Base-by-base conservation (phyloP, 2,113 vertebrate genomes). In the Paradoxurus hermaphroditus region DNA sequence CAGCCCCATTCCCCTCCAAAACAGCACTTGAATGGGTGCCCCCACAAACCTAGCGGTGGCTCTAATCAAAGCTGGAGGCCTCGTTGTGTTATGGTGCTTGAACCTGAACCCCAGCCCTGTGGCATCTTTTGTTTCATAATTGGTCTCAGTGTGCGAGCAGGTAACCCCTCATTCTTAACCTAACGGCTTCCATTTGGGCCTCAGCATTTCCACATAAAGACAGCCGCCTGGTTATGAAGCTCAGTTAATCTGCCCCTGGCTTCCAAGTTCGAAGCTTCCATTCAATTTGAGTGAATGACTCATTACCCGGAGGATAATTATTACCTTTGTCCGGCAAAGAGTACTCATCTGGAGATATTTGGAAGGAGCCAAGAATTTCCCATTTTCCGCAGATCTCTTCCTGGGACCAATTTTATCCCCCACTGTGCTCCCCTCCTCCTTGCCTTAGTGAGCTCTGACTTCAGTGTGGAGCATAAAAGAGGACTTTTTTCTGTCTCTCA, bases 261-360 rank as follows among this genome's bases (percentile, higher is more conserved):
- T 96, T 96, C 79, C 94, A 81, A 97, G 41, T 92, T 95, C 85
- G 95, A 97, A 98, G 70, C 95, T 39, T 44, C 88, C 39, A 85
- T 95, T 97, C 90, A 94, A 75, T 96, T 83, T 96, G 53, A 95
- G 81, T 84, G 95, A 96, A 92, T 92, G 75, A 79, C 21, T 95
- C 90, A 91, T 63, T 89, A 95, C 62, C 96, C 93, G 75, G 51
- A 95, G 49, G 19, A 81, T 86, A 91, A 96, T 95, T 95, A 92
- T 95, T 81, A 96, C 62, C 90, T 95, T 94, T 90, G 39, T 90
- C 56, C 70, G 68, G 84, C 67, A 89, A 96, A 95, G 27, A 84
- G 53, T 86, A 73, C 86, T 96, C 70, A 86, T 78, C 67, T 93
- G 68, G 94, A 97, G 84, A 90, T 97, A 86, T 96, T 72, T 95